Percentiles rank a stretch among this genome's conserved stretches.
phyloP scores from a whole-genome alignment of 2,797 vertebrate species.

The Enteromius unitaeniatus region DNA sequence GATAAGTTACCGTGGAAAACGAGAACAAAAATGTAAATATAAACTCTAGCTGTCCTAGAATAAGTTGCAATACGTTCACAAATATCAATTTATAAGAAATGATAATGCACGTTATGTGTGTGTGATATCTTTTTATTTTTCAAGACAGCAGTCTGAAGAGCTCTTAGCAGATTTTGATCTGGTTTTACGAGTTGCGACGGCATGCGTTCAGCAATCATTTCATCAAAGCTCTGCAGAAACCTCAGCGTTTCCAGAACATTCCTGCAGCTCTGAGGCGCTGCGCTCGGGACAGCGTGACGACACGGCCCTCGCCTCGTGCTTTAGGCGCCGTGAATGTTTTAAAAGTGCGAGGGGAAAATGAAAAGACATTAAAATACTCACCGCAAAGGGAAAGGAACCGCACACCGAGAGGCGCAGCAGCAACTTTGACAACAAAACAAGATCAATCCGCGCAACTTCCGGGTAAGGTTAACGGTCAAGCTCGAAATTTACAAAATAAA shows the following conservation, averaged over 20 bases:
- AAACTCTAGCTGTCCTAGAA: not conserved
- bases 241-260: conserved; percentile 43
- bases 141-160: no score
- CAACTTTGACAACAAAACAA: conserved; percentile 55
- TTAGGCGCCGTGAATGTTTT: not conserved
- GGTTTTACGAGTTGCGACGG: not conserved
- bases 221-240: not conserved
- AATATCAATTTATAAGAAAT: not conserved
- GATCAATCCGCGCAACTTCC: conserved; percentile 34
- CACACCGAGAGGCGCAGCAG: not conserved
- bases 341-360: not conserved
- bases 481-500: conserved; percentile 44
- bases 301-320: not conserved
- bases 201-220: not conserved
- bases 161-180: no score
- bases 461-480: conserved; percentile 25
- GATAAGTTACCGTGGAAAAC: not conserved
- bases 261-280: conserved; percentile 35
- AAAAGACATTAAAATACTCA: not conserved
- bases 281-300: not conserved
- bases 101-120: not conserved
- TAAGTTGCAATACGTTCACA: not conserved
- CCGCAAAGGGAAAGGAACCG: conserved; percentile 1
- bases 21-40: no score
- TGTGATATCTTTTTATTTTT: not conserved